phyloP scores from a whole-genome alignment of 2,888 invertebrate genomes.

The Noctua janthe region DNA sequence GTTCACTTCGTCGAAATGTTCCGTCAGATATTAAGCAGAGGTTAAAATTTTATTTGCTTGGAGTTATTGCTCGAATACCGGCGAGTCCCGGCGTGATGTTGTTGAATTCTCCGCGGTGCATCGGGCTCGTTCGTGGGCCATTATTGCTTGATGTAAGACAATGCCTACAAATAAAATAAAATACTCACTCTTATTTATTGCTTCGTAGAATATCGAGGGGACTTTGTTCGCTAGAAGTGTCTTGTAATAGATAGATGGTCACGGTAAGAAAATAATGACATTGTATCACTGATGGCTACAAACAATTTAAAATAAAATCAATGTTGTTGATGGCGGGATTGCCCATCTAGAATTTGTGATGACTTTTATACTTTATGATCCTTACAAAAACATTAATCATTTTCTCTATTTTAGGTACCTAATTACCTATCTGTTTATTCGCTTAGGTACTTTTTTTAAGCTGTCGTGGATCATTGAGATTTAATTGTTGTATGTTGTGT shows the following conservation, averaged over 20 bases:
- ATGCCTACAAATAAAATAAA: constrained; percentile 85
- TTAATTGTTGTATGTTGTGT: neutral
- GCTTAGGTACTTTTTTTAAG: neutral
- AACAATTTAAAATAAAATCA: constrained; percentile 22
- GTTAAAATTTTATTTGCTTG: constrained; percentile 89
- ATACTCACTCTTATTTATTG: constrained; percentile 81
- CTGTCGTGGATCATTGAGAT: neutral
- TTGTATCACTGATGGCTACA: constrained; percentile 35
- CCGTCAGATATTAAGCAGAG: constrained; percentile 88
- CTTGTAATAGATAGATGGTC: constrained; percentile 63
- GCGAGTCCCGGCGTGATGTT: constrained; percentile 78
- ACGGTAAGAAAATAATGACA: constrained; percentile 60
- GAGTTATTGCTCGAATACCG: constrained; percentile 82
- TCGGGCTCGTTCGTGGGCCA: constrained; percentile 78
- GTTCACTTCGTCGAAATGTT: constrained; percentile 81
- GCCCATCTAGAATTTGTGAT: constrained; percentile 8
- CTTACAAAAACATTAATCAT: neutral
- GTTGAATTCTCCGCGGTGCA: constrained; percentile 81
- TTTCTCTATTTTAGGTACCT: neutral
- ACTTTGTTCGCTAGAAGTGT: constrained; percentile 68
- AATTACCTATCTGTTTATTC: neutral
- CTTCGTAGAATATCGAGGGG: constrained; percentile 68
- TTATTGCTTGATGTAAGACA: constrained; percentile 85
- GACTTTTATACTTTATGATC: neutral
- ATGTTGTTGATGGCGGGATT: constrained; percentile 9